Evolutionary conservation across 2,888 invertebrate species (phyloP), one percentile per base, ranked within the genome.

Genomic region (Steinernema hermaphroditum): DNA sequence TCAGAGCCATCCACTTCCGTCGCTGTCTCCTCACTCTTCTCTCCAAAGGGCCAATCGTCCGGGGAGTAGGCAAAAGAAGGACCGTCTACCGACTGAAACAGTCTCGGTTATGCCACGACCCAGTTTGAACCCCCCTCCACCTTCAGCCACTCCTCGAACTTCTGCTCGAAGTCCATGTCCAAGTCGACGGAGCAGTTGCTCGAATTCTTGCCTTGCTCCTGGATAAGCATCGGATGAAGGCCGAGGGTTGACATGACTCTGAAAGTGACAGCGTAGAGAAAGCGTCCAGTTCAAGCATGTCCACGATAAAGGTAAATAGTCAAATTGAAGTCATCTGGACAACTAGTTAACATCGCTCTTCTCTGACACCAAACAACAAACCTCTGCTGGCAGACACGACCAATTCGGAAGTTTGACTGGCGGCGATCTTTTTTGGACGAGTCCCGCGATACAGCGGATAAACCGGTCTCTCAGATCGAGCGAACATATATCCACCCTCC

Each of bases 101-200:
- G 68, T 19, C n/a, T n/a, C n/a, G n/a, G n/a, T 68, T n/a, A 32
- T 27, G 14, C 1, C n/a, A 50, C 9, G 50, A 1, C 22, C 22
- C 2, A 1, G 24, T 12, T 24, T 24, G 12, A 22, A n/a, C 19
- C 22, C 14, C 29, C 32, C 6, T 37, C 12, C 37, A 75, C 75
- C 71, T 71, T 68, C 12, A 75, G 73, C 75, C 75, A 75, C 46
- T 75, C 75, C 49, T 75, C 75, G 41, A 75, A 75, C 43, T 74
- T 75, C n/a, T 74, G 71, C 68, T 70, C 75, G 49, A 75, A 75
- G 34, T 75, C 75, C 27, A 32, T 29, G 29, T 70, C 70, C 19
- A 43, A n/a, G 16, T 32, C 32, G 12, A 2, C 62, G 27, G 62
- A 27, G 32, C 62, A 62, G 62, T 62, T 62, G 34, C 32, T 62